Evolutionary conservation across 2,113 vertebrate species (phyloP), one percentile per base, ranked within the genome.

Genomic region (Clarias magur): DNA sequence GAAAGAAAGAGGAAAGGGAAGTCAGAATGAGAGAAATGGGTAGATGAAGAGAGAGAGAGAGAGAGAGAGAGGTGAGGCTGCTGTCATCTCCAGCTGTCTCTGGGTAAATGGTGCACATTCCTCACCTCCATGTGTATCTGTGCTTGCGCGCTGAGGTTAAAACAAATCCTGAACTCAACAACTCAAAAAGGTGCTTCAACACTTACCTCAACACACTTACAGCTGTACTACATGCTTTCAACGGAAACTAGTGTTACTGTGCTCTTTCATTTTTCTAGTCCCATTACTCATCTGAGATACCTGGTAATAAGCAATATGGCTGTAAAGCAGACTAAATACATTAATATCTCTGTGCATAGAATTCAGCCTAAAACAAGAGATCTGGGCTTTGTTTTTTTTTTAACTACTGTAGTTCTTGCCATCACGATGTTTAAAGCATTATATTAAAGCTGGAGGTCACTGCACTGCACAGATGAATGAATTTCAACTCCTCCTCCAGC

Each of bases 51-150:
- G 38, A 68, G 13, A 54, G 63, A 25, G 78, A 75, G 75, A 63
- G 65, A 80, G 75, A 86, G 89, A 81, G 48, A 85, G 34, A 19
- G 67, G 27, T 68, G 70, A 82, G 75, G 72, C 17, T 78, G 80
- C 89, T 91, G 88, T 85, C 91, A 90, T 68, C 42, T 42, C 87
- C 89, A 91, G 90, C 90, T 92, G 91, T 85, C 87, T 86, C 79
- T 56, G 16, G 68, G 42, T 89, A 88, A 91, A 91, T 76, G 72
- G 73, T 65, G 21, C 25, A 75, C 83, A 87, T 83, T 85, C 83
- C 80, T 89, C 25, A 73, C 21, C 70, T 85, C 76, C 27, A n/a
- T 67, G 75, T 54, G 88, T 70, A 80, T 80, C 80, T 72, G 1
- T 80, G 78, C 27, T 53, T 76, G 10, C 42, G 9, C 34, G 21